These are phyloP conservation scores for Tiaroga cobitis DNA, from an alignment of 2,797 vertebrate species.

Conservation along the genomic window DNA sequence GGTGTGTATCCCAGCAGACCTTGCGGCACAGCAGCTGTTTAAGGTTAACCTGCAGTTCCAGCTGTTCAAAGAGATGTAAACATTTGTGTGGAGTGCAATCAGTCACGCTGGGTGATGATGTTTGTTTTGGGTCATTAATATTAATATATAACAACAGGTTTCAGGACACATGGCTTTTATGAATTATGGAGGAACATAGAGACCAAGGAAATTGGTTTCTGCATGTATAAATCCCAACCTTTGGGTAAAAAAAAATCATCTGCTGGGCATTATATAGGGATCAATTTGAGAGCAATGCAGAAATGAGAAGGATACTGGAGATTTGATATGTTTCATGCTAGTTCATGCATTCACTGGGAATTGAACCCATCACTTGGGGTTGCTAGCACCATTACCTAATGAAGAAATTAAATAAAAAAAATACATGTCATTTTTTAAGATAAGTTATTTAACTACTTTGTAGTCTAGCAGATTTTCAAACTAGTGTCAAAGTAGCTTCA, in stretches of 20 bases:
- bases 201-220: constrained; percentile 12
- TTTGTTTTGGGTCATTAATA: constrained; percentile 57
- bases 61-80: constrained; percentile 50
- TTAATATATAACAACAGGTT: constrained; percentile 43
- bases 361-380: background rate
- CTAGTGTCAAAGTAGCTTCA: background rate
- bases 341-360: background rate
- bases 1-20: constrained; percentile 30
- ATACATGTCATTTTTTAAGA: too few species aligned
- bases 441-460: too few species aligned
- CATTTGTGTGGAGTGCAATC: constrained; percentile 39
- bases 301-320: constrained; percentile 38
- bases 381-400: background rate
- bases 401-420: background rate
- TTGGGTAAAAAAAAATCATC: constrained; percentile 21
- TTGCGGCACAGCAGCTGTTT: constrained; percentile 42
- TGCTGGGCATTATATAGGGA: background rate
- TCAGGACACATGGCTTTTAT: constrained; percentile 41
- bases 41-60: constrained; percentile 43
- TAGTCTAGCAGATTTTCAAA: background rate
- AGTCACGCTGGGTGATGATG: constrained; percentile 39
- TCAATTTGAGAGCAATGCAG: constrained; percentile 26
- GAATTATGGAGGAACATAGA: constrained; percentile 52
- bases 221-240: constrained; percentile 70
- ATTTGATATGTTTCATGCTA: background rate